Percentiles rank a stretch among this genome's conserved stretches.
phyloP scores from a whole-genome alignment of 2,113 vertebrate genomes.

The Bungarus multicinctus region DNA sequence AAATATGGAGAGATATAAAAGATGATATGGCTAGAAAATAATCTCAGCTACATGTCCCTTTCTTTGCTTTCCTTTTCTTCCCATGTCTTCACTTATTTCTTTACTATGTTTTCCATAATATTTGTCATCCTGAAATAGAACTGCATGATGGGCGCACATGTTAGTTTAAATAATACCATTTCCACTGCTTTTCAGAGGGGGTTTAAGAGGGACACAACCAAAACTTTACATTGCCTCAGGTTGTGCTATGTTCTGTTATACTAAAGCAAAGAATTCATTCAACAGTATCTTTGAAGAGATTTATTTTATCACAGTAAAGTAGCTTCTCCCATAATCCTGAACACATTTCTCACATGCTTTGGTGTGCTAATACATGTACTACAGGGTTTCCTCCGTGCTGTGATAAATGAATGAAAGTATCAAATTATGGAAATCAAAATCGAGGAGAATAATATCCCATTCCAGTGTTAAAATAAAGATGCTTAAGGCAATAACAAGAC shows the following conservation, averaged over 20 bases:
- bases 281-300: not conserved
- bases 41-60: not conserved
- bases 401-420: conserved; percentile 1
- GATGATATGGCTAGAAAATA: not conserved
- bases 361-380: conserved; percentile 4
- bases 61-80: not conserved
- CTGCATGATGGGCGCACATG: not conserved
- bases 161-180: not conserved
- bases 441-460: not conserved
- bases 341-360: not conserved
- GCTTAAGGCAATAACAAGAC: not conserved
- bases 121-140: not conserved
- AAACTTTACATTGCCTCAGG: not conserved
- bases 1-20: not conserved
- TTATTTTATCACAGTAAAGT: not conserved
- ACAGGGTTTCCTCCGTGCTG: not conserved
- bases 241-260: not conserved
- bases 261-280: not conserved
- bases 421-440: conserved; percentile 12
- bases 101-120: not conserved
- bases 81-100: not conserved
- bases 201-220: not conserved
- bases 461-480: conserved; percentile 19
- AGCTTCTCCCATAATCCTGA: not conserved
- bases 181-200: not conserved